phyloP scores from a whole-genome alignment of 1,140 invertebrate genomes.

The Octopus sinensis region DNA sequence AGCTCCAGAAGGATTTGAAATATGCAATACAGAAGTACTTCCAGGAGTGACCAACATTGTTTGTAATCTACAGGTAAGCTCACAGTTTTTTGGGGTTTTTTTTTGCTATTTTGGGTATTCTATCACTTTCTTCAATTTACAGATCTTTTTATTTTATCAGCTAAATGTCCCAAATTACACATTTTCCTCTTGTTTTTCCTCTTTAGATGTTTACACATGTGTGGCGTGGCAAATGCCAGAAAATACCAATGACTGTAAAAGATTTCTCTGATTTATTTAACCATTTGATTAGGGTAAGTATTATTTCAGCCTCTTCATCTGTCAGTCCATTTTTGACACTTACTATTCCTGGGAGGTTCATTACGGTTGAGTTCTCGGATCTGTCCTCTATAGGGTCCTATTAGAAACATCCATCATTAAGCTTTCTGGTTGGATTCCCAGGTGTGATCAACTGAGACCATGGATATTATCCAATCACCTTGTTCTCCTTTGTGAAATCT shows the following conservation, averaged over 20 bases:
- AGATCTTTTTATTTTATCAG: no score
- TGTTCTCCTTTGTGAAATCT: no score
- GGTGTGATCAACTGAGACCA: no score
- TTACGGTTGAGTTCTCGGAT: no score
- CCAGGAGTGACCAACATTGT: conserved; percentile 67
- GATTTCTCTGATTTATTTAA: conserved; percentile 66
- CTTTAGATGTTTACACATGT: conserved; percentile 83
- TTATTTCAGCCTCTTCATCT: conserved; percentile 21
- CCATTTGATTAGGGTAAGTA: conserved; percentile 64
- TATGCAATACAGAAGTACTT: conserved; percentile 79
- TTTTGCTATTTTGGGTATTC: no score
- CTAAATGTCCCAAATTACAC: no score
- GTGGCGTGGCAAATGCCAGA: conserved; percentile 68
- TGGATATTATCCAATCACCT: no score
- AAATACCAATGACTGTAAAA: conserved; percentile 23
- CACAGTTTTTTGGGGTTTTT: background rate
- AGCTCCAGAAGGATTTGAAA: conserved; percentile 75
- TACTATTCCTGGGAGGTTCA: no score
- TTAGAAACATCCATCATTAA: no score
- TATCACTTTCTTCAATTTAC: no score
- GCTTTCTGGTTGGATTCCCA: no score
- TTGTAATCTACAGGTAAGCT: conserved; percentile 65
- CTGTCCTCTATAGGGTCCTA: no score
- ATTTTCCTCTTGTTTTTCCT: background rate
- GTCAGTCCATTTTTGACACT: background rate